Percentiles rank a stretch among this genome's conserved stretches.
Conservation (phyloP, 1,140 invertebrate species). For the Elysia chlorotica region DNA sequence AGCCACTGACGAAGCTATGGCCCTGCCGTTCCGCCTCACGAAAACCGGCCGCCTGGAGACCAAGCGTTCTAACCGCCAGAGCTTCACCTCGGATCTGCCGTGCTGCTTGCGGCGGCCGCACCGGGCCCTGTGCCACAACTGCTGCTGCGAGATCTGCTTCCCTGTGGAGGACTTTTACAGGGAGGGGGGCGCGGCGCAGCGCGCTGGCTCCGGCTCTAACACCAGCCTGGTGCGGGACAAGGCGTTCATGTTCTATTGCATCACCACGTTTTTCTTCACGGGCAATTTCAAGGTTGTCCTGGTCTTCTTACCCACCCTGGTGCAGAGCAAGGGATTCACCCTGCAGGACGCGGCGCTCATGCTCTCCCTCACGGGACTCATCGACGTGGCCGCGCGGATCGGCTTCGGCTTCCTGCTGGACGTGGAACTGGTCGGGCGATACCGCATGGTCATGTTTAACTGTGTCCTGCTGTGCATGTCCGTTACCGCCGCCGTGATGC, state of each 20-base stretch:
- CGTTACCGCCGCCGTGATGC: constrained; percentile 32
- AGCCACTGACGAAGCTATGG: too few relatives aligned
- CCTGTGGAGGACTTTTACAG: too few relatives aligned
- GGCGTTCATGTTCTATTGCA: constrained; percentile 40
- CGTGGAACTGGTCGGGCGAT: constrained; percentile 31
- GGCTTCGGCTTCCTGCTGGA: constrained; percentile 38
- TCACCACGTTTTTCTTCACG: constrained; percentile 42
- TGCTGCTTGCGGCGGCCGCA: too few relatives aligned
- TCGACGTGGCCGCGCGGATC: constrained; percentile 39
- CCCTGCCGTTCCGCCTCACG: too few relatives aligned
- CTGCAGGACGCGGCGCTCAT: constrained; percentile 35
- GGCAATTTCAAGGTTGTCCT: constrained; percentile 41
- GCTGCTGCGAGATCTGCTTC: too few relatives aligned
- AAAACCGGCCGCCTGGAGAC: too few relatives aligned
- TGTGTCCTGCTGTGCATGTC: constrained; percentile 37
- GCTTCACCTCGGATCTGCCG: too few relatives aligned
- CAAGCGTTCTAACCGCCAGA: too few relatives aligned
- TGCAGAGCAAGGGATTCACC: constrained; percentile 33
- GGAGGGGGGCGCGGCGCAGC: too few relatives aligned
- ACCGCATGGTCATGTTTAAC: constrained; percentile 42
- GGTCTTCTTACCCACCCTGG: constrained; percentile 47
- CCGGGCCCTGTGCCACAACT: too few relatives aligned
- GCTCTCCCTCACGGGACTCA: constrained; percentile 40
- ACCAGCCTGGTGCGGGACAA: constrained; percentile 43
- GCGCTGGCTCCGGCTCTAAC: too few relatives aligned